Base-by-base conservation (phyloP, 2,797 vertebrate species). In the Poecilia velifera region DNA sequence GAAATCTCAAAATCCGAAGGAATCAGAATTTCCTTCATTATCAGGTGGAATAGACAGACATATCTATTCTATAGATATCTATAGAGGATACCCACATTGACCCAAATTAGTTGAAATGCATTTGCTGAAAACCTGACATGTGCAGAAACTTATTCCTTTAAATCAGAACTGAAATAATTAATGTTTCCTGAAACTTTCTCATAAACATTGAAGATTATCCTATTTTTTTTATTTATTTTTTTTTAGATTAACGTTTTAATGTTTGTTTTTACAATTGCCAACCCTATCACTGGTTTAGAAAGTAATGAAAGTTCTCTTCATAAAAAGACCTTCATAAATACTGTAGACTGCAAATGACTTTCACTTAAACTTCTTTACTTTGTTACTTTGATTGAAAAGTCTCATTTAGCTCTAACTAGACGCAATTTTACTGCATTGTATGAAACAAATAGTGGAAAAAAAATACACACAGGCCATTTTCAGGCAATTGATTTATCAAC, bases 401-500 rank as follows among this genome's bases (percentile, higher is more conserved):
- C 34, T 46, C 39, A 6, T 82, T 88, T 46, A 7, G 0, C 31
- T 82, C 4, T 78, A 68, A 77, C 36, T 39, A 47, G 59, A 47
- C 34, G 49, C 76, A 76, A 51, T 77, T 82, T 84, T 41, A 71
- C 36, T n/a, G 43, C 77, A 80, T 79, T 25, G 12, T 73, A 46
- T 74, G 57, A 84, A 84, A 86, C 72, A 79, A 62, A 83, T 74
- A 57, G 82, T 13, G 9, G 36, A 59, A 59, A 77, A 77, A 77
- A 76, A 43, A 34, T 20, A 53, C 22, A 34, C n/a, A 39, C 43
- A 47, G 77, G 88, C 76, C 77, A 66, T 76, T 28, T 79, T 86
- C 77, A 77, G 75, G 79, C 84, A 77, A 78, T 87, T 91, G 92
- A 92, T 94, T 93, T 92, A 94, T 93, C 85, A 91, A 89, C 89